Conservation (phyloP, 2,113 vertebrate species). For the Perccottus glenii region DNA sequence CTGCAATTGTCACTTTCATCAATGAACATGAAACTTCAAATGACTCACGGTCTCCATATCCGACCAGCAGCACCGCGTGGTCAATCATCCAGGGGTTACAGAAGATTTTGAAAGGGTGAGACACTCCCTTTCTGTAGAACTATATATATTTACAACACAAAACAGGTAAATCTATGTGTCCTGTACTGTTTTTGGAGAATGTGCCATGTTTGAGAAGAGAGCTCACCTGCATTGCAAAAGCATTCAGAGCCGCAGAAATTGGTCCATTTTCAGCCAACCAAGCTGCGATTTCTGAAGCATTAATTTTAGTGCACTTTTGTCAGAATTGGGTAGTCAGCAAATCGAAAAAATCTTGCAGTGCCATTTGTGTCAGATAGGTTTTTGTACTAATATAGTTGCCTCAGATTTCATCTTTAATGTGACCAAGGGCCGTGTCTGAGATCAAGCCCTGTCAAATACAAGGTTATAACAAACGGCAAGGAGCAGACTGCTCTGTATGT, state of each 20-base stretch:
- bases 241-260: constrained; percentile 89
- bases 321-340: too few relatives aligned
- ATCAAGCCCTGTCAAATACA: too few relatives aligned
- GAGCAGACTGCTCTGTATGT: too few relatives aligned
- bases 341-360: too few relatives aligned
- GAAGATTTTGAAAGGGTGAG: constrained; percentile 85
- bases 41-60: constrained; percentile 87
- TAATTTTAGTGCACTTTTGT: background rate
- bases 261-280: constrained; percentile 90
- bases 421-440: too few relatives aligned
- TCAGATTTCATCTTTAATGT: too few relatives aligned
- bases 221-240: constrained; percentile 91
- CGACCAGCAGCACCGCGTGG: constrained; percentile 89
- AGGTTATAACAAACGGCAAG: too few relatives aligned
- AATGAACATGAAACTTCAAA: background rate
- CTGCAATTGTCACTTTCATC: too few relatives aligned
- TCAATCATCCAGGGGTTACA: constrained; percentile 91
- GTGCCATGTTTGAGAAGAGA: background rate
- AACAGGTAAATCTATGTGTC: background rate
- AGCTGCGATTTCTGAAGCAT: constrained; percentile 82
- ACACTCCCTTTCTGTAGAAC: constrained; percentile 89
- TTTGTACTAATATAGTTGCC: too few relatives aligned
- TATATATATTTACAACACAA: constrained; percentile 44
- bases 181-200: background rate
- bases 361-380: too few relatives aligned